A percentile compares a stretch with the other conserved stretches of the same genome.
phyloP scores from a whole-genome alignment of 2,113 vertebrate species.

The Pitta sordida region DNA sequence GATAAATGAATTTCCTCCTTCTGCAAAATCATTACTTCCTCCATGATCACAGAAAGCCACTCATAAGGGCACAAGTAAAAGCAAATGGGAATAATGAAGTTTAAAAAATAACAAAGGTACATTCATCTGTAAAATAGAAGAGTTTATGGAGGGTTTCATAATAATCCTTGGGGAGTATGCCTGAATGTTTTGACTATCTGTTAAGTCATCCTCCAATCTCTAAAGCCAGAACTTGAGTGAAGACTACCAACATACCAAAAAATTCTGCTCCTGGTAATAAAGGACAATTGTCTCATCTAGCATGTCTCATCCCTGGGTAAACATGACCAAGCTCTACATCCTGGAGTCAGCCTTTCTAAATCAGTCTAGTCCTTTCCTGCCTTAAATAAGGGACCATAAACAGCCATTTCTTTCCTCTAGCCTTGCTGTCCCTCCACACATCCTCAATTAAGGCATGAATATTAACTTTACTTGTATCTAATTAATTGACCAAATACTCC shows the following conservation, averaged over 20 bases:
- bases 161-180: background rate
- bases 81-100: background rate
- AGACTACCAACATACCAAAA: background rate
- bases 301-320: background rate
- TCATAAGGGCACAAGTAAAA: background rate
- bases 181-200: background rate
- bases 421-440: background rate
- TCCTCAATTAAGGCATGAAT: background rate
- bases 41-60: background rate
- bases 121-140: background rate
- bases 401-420: background rate
- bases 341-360: background rate
- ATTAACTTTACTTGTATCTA: background rate
- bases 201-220: background rate
- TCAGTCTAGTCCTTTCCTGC: background rate
- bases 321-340: background rate
- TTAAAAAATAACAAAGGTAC: background rate
- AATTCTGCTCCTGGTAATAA: background rate
- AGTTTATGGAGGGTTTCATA: background rate
- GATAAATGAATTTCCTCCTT: background rate
- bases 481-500: background rate
- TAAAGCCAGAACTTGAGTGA: background rate
- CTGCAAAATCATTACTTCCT: background rate
- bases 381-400: background rate
- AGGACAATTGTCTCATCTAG: background rate